Evolutionary conservation across 1,140 invertebrate genomes (phyloP).

Genomic region (Trichonephila inaurata): DNA sequence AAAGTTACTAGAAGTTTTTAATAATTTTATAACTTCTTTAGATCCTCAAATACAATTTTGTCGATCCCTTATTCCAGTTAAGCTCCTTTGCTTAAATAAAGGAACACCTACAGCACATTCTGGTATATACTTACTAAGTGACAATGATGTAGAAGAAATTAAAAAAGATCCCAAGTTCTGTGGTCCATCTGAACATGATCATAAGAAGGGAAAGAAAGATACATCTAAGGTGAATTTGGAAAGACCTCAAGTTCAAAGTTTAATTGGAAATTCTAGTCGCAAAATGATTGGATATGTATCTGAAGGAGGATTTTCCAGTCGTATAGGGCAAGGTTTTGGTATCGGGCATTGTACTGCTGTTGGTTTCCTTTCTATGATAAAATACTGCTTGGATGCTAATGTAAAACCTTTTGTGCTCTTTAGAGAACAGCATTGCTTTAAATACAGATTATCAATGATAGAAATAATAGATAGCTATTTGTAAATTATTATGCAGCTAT

Average conservation of each 20-base stretch:
- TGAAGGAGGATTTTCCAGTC: constrained; percentile 59
- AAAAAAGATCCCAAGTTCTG: neutral
- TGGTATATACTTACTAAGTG: constrained; percentile 41
- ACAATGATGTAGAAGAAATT: constrained; percentile 15
- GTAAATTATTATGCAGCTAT: neutral
- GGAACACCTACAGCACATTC: constrained; percentile 40
- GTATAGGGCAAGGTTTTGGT: constrained; percentile 32
- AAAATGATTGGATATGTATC: constrained; percentile 73
- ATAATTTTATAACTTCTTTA: neutral
- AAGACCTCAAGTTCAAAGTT: constrained; percentile 36
- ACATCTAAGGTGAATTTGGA: neutral
- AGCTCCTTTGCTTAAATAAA: neutral
- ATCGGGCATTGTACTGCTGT: constrained; percentile 65
- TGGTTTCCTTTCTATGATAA: constrained; percentile 34
- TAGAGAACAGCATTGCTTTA: constrained; percentile 56
- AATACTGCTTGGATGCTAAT: constrained; percentile 19
- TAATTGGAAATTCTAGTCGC: constrained; percentile 40
- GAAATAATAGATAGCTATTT: constrained; percentile 29
- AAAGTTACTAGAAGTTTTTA: neutral
- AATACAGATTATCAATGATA: constrained; percentile 46
- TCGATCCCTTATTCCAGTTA: constrained; percentile 39
- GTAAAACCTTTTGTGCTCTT: constrained; percentile 52
- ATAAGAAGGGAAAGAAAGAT: neutral
- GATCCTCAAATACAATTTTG: neutral
- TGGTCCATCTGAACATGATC: constrained; percentile 57